Percentiles rank a stretch among this genome's conserved stretches.
Conservation (phyloP, 1,140 invertebrate genomes). For the Trichomalopsis sarcophagae region DNA sequence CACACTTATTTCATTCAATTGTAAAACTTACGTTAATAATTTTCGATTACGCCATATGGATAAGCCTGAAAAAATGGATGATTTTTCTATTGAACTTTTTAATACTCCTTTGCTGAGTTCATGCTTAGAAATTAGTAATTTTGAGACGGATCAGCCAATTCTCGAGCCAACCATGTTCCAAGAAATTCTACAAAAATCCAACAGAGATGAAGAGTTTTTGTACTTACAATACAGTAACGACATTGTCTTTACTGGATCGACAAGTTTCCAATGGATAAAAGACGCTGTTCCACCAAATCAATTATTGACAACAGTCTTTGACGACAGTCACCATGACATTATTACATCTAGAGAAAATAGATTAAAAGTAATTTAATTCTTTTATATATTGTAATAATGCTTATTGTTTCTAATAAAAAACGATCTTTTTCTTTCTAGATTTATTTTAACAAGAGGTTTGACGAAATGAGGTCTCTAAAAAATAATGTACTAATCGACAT, state of each 20-base stretch:
- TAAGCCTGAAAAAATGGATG: constrained; percentile 70
- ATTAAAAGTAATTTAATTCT: constrained; percentile 53
- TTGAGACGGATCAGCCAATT: neutral
- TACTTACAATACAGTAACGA: constrained; percentile 1
- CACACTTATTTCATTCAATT: constrained; percentile 56
- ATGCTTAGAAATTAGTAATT: neutral
- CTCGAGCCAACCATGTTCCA: neutral
- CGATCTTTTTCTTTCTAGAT: constrained; percentile 56
- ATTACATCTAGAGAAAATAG: constrained; percentile 50
- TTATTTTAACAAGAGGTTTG: constrained; percentile 73
- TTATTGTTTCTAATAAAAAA: constrained; percentile 9
- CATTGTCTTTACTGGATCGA: constrained; percentile 61
- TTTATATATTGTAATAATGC: constrained; percentile 5
- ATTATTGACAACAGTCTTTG: constrained; percentile 25
- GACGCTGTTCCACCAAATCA: constrained; percentile 54
- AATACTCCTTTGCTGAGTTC: constrained; percentile 65
- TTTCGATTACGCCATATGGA: constrained; percentile 53
- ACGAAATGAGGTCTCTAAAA: constrained; percentile 66
- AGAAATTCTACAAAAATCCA: neutral
- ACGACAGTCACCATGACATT: neutral
- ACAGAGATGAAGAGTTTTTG: neutral
- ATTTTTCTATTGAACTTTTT: constrained; percentile 76
- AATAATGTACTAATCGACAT: constrained; percentile 57
- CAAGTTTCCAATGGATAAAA: constrained; percentile 68
- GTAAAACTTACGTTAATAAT: constrained; percentile 57